Evolutionary conservation across 2,888 invertebrate genomes (phyloP), one percentile per base, ranked within the genome.

Genomic region (Oithona nana): DNA sequence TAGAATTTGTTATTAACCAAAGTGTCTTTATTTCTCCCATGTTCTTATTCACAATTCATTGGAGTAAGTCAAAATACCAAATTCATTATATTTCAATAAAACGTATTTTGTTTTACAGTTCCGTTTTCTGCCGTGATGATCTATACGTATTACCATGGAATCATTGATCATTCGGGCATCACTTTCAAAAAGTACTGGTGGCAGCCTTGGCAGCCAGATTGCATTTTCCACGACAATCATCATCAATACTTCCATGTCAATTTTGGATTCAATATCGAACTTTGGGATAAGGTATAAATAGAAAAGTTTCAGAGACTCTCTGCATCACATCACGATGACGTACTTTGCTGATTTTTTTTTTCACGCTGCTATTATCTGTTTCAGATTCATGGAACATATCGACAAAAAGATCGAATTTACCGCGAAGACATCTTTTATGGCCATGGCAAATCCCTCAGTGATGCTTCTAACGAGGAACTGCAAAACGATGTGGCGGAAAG

Each of bases 201-300:
- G 68, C 72, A 72, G 67, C 66, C 65, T 0, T 67, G 67, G 66
- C 83, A 83, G 70, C 83, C 83, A 0, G 81, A 82, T 66, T 80
- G 81, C 0, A 80, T 81, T 65, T 84, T 84, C 73, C 84, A 85
- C 67, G 85, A 84, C 69, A 80, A 84, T 68, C 85, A 85, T 67
- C 85, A 84, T 68, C 82, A 84, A 73, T 83, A 83, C 73, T 83
- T 83, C 74, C 84, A 84, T 69, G 81, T 82, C 68, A 85, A 85
- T 73, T 84, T 83, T 68, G 83, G 81, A 1, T 84, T 84, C 70
- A 84, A 85, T 69, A 80, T 81, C 71, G 75, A 72, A 52, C 65
- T 80, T 39, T 84, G 84, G 82, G 84, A 84, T 70, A 80, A 75
- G 75, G 81, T 82, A 67, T 62, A n/a, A n/a, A n/a, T n/a, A n/a